phyloP scores from a whole-genome alignment of 2,888 invertebrate species.

The Leptopilina syphax region DNA sequence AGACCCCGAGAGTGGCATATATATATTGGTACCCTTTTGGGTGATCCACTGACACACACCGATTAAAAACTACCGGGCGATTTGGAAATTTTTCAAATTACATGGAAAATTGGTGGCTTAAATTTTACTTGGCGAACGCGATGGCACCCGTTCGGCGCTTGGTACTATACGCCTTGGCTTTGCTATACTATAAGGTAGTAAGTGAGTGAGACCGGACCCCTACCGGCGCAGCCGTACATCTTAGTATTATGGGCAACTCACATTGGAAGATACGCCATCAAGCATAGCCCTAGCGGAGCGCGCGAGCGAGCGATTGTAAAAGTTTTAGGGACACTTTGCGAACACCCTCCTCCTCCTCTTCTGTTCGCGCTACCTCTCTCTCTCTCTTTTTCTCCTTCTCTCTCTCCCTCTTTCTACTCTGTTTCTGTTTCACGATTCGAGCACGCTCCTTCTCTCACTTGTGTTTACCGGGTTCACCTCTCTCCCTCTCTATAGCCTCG shows the following conservation, averaged over 20 bases:
- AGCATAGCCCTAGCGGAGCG: constrained; percentile 79
- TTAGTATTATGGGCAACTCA: constrained; percentile 83
- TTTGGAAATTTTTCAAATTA: constrained; percentile 43
- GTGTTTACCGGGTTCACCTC: constrained; percentile 69
- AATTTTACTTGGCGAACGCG: constrained; percentile 61
- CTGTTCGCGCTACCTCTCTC: constrained; percentile 59
- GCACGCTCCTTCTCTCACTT: constrained; percentile 59
- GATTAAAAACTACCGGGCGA: too few relatives aligned
- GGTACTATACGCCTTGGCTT: constrained; percentile 70
- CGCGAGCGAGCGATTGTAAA: constrained; percentile 80
- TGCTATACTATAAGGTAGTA: constrained; percentile 74
- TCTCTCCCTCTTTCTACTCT: constrained; percentile 73
- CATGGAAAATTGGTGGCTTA: constrained; percentile 54
- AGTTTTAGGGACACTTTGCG: constrained; percentile 82
- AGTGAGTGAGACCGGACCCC: constrained; percentile 74
- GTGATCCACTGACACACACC: too few relatives aligned
- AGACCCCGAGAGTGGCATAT: too few relatives aligned
- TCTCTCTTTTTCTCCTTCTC: constrained; percentile 53
- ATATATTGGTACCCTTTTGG: too few relatives aligned
- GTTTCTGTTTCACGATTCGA: constrained; percentile 42
- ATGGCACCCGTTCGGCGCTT: constrained; percentile 67
- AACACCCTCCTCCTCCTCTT: constrained; percentile 71
- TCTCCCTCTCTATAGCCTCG: constrained; percentile 57
- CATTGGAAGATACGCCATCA: constrained; percentile 84
- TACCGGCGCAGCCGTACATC: constrained; percentile 82